Percentiles rank a stretch among this genome's conserved stretches.
phyloP scores from a whole-genome alignment of 2,113 vertebrate species.

The Phocoena sinus region DNA sequence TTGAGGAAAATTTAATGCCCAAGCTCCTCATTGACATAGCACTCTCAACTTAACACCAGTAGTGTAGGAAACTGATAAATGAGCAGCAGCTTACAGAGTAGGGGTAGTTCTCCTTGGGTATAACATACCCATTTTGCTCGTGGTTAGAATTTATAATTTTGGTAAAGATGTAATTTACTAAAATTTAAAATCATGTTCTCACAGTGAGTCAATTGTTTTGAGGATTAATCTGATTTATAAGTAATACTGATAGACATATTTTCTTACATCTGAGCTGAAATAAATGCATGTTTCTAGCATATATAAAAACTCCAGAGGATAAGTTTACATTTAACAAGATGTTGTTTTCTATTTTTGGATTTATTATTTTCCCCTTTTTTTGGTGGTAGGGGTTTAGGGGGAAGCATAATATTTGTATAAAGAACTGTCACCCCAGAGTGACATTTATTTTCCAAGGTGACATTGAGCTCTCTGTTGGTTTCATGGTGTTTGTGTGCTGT shows the following conservation, averaged over 20 bases:
- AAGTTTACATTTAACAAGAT: slow-evolving; percentile 71
- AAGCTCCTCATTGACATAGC: neutral
- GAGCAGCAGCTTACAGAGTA: neutral
- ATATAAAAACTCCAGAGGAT: slow-evolving; percentile 59
- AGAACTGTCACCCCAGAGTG: slow-evolving; percentile 58
- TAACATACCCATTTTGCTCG: slow-evolving; percentile 18
- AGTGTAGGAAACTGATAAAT: neutral
- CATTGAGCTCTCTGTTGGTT: slow-evolving; percentile 25
- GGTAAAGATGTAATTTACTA: slow-evolving; percentile 32
- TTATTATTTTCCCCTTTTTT: slow-evolving; percentile 24
- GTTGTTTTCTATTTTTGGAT: slow-evolving; percentile 73
- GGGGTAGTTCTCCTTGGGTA: neutral
- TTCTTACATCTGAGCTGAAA: slow-evolving; percentile 63
- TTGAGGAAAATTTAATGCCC: neutral
- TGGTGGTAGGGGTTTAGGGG: slow-evolving; percentile 24
- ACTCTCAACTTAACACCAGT: neutral
- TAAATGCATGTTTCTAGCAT: slow-evolving; percentile 59
- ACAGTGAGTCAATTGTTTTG: slow-evolving; percentile 42
- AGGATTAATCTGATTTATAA: slow-evolving; percentile 51
- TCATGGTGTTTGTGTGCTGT: slow-evolving; percentile 35
- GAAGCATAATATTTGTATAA: slow-evolving; percentile 59
- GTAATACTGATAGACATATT: slow-evolving; percentile 61
- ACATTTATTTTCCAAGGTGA: slow-evolving; percentile 55
- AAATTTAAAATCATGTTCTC: slow-evolving; percentile 31
- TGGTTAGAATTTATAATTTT: slow-evolving; percentile 42